phyloP scores from a whole-genome alignment of 2,888 invertebrate genomes.

The Aphidius colemani region DNA sequence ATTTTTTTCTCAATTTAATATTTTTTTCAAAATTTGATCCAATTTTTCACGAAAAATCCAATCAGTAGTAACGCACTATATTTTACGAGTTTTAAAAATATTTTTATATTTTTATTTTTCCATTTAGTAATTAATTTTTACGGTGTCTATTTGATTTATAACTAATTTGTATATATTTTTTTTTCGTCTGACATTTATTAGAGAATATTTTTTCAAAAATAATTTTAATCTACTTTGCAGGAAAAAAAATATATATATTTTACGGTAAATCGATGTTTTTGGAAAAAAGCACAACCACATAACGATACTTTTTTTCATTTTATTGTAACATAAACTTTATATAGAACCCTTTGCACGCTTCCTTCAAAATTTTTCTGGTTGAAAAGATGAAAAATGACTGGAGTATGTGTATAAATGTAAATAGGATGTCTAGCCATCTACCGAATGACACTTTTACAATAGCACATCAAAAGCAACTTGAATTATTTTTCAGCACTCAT shows the following conservation, averaged over 20 bases:
- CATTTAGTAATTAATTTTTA: too few relatives aligned
- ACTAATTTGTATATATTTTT: too few relatives aligned
- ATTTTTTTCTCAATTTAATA: too few relatives aligned
- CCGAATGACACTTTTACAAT: conserved; percentile 49
- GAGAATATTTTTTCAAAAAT: too few relatives aligned
- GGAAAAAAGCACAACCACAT: background rate
- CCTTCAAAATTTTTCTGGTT: conserved; percentile 35
- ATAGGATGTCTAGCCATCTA: conserved; percentile 52
- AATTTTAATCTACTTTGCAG: too few relatives aligned
- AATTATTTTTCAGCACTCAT: background rate
- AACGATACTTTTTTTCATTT: conserved; percentile 2
- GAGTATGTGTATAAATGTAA: conserved; percentile 47
- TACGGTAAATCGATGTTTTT: background rate
- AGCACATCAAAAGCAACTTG: conserved; percentile 39
- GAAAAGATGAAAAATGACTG: conserved; percentile 40
- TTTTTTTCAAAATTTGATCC: too few relatives aligned
- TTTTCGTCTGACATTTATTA: too few relatives aligned
- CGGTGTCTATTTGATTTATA: too few relatives aligned
- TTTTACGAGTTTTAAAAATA: too few relatives aligned
- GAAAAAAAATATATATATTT: background rate
- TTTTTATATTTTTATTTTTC: too few relatives aligned
- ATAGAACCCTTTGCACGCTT: conserved; percentile 18
- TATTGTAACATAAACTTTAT: conserved; percentile 11
- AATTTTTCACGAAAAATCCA: too few relatives aligned
- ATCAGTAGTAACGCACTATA: too few relatives aligned